Conservation (phyloP, 2,888 invertebrate species). For the Hanleya hanleyi region DNA sequence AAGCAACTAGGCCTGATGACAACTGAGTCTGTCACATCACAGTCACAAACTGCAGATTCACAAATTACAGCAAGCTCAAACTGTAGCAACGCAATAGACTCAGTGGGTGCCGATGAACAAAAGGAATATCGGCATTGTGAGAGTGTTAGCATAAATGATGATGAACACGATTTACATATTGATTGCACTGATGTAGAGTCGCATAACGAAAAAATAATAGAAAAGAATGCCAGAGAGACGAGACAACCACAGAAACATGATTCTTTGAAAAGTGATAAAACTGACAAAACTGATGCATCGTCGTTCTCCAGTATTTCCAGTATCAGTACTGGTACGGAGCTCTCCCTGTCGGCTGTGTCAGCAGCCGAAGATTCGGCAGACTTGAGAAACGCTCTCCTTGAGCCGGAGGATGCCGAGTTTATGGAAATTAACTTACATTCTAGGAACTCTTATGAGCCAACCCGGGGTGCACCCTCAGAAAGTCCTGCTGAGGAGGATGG, state of each 20-base stretch:
- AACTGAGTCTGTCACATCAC: constrained; percentile 12
- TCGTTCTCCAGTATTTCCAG: constrained; percentile 66
- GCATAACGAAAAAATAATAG: too few species aligned
- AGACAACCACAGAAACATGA: constrained; percentile 9
- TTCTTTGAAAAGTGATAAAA: constrained; percentile 1
- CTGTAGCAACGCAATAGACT: background rate
- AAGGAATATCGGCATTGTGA: constrained; percentile 3
- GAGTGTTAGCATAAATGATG: constrained; percentile 4
- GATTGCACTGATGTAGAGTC: too few species aligned
- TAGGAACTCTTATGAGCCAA: constrained; percentile 61
- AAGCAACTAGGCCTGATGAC: constrained; percentile 50
- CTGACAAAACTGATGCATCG: constrained; percentile 25
- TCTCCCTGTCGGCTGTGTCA: constrained; percentile 64
- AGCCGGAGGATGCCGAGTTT: constrained; percentile 66
- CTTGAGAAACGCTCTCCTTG: constrained; percentile 49
- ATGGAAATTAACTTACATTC: constrained; percentile 67
- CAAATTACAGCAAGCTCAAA: background rate
- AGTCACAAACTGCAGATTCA: constrained; percentile 16
- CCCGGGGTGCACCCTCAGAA: constrained; percentile 55
- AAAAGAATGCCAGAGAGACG: background rate
- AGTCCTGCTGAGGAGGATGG: constrained; percentile 57
- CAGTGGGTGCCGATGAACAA: background rate
- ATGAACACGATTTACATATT: constrained; percentile 8
- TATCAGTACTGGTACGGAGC: constrained; percentile 66
- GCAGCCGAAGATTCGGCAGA: constrained; percentile 55